A percentile compares a stretch with the other conserved stretches of the same genome.
Conservation (phyloP, 1,140 invertebrate genomes). For the Liolophura sinensis region DNA sequence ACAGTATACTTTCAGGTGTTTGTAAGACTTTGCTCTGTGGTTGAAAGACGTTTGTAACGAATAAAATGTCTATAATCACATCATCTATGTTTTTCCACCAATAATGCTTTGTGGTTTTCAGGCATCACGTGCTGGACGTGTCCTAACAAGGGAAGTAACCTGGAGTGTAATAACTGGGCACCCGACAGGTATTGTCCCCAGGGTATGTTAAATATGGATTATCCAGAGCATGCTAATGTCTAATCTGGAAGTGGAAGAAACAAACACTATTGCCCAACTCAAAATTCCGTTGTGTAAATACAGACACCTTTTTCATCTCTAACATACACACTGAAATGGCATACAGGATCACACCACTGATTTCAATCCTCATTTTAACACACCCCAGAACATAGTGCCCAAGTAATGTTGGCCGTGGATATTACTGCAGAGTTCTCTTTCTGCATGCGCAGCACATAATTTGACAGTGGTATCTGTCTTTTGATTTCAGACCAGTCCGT, state of each 20-base stretch:
- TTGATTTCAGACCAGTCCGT: slow-evolving; percentile 30
- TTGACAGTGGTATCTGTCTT: not conserved
- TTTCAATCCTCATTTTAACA: too few species aligned
- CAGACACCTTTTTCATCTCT: too few species aligned
- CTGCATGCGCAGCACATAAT: too few species aligned
- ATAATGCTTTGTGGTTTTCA: slow-evolving; percentile 15
- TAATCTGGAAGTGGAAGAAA: not conserved
- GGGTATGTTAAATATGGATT: slow-evolving; percentile 16
- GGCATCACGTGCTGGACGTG: slow-evolving; percentile 37
- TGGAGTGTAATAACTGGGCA: slow-evolving; percentile 32
- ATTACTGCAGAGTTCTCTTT: too few species aligned
- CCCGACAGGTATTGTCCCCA: slow-evolving; percentile 28
- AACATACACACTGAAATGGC: too few species aligned
- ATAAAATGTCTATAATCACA: too few species aligned
- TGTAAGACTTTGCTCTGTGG: too few species aligned
- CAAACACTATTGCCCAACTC: not conserved
- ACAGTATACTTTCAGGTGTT: too few species aligned
- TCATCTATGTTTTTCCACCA: slow-evolving; percentile 2
- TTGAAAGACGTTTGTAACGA: too few species aligned
- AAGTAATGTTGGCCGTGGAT: too few species aligned
- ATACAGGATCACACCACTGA: too few species aligned
- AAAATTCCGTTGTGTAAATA: not conserved
- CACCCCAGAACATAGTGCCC: too few species aligned
- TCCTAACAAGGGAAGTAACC: slow-evolving; percentile 25
- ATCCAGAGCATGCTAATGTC: not conserved